phyloP scores from a whole-genome alignment of 2,797 vertebrate species.

The Argentina silus region DNA sequence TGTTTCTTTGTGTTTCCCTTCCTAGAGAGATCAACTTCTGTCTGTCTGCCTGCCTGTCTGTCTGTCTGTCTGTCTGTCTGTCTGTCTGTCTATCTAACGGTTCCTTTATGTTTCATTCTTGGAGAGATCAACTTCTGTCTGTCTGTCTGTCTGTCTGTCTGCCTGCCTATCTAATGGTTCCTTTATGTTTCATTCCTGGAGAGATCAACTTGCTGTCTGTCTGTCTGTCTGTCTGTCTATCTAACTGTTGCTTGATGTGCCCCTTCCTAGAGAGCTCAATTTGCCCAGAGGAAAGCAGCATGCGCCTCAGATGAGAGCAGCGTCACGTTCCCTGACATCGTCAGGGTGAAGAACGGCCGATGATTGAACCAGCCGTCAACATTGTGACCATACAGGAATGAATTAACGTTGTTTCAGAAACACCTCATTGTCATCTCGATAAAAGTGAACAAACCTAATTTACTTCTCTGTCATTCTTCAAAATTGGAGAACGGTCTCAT shows the following conservation, averaged over 20 bases:
- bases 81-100: too few species aligned
- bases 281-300: background rate
- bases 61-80: too few species aligned
- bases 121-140: background rate
- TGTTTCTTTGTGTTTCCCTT: slow-evolving; percentile 1
- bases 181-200: background rate
- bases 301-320: background rate
- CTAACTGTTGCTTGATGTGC: background rate
- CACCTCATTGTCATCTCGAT: background rate
- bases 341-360: background rate
- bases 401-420: background rate
- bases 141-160: background rate
- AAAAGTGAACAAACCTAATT: background rate
- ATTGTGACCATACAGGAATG: background rate
- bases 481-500: background rate
- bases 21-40: background rate
- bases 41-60: too few species aligned
- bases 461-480: background rate
- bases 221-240: background rate
- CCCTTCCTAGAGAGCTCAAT: background rate
- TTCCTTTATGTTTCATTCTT: too few species aligned
- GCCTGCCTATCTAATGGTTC: background rate
- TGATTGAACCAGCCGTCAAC: background rate
- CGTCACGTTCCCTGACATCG: background rate
- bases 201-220: background rate